Evolutionary conservation across 2,113 vertebrate species (phyloP).

Genomic region (Xiphophorus hellerii): DNA sequence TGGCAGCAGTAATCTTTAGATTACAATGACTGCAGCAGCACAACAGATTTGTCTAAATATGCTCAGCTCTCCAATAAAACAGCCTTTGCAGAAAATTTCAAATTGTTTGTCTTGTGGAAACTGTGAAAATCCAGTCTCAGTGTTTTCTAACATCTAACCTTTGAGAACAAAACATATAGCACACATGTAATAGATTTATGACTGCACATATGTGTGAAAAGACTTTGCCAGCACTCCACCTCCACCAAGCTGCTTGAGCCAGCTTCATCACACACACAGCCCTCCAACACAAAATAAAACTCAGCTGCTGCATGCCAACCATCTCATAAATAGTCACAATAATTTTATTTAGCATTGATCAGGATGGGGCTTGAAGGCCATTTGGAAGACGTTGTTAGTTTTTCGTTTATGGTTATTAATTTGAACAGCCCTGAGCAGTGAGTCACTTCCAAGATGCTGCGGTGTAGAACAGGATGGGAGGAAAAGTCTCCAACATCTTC

Average conservation of each 20-base stretch:
- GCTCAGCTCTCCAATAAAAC: no score
- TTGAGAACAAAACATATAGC: slow-evolving; percentile 19
- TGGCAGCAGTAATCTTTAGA: slow-evolving; percentile 46
- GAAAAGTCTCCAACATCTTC: not conserved
- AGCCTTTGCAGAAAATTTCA: not conserved
- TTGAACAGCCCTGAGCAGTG: not conserved
- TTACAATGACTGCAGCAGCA: not conserved
- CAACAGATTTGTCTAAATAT: not conserved
- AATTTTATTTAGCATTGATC: not conserved
- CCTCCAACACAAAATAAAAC: slow-evolving; percentile 4
- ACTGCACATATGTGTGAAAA: slow-evolving; percentile 21
- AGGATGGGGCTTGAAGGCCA: not conserved
- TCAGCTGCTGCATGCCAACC: not conserved
- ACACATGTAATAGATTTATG: slow-evolving; percentile 11
- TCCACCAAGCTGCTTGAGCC: slow-evolving; percentile 32
- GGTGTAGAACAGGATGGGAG: not conserved
- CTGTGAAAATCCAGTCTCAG: not conserved
- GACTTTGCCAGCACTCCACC: slow-evolving; percentile 22
- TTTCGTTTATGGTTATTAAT: slow-evolving; percentile 8
- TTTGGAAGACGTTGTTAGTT: slow-evolving; percentile 5
- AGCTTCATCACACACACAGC: slow-evolving; percentile 42
- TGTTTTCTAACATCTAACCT: not conserved
- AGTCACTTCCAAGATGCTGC: slow-evolving; percentile 16
- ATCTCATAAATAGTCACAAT: not conserved
- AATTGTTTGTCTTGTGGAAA: not conserved